Conservation (phyloP, 2,797 vertebrate genomes). For the Phrynocephalus forsythii region DNA sequence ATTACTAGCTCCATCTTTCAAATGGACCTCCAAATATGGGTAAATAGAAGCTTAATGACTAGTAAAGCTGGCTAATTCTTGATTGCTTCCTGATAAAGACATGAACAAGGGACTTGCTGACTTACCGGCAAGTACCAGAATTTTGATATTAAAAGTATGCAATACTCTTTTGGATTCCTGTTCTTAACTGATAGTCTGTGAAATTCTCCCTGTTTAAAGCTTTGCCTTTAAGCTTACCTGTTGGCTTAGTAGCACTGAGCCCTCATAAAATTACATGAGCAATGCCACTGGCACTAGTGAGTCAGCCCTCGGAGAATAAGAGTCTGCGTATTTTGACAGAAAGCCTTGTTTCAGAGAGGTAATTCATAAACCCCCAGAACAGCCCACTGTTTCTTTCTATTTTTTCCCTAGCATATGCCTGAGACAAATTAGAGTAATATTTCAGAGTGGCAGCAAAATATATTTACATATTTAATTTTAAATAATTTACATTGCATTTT, state of each 20-base stretch:
- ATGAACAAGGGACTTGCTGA: no score
- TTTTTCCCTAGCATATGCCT: slow-evolving; percentile 28
- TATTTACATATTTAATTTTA: slow-evolving; percentile 57
- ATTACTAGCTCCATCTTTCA: no score
- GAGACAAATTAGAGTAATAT: slow-evolving; percentile 47
- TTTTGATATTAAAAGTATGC: no score
- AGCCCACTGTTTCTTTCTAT: slow-evolving; percentile 30
- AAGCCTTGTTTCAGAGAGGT: slow-evolving; percentile 19
- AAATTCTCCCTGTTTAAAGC: neutral
- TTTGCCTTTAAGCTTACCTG: slow-evolving; percentile 18
- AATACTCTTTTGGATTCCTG: neutral
- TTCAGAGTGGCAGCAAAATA: slow-evolving; percentile 42
- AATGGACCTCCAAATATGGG: no score
- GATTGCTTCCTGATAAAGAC: no score
- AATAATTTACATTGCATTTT: slow-evolving; percentile 52
- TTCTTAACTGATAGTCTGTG: neutral
- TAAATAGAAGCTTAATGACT: no score
- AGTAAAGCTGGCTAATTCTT: no score
- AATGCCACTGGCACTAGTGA: slow-evolving; percentile 51
- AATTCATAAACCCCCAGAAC: slow-evolving; percentile 41
- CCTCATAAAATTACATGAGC: slow-evolving; percentile 24
- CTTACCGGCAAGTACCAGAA: no score
- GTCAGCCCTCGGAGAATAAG: slow-evolving; percentile 41
- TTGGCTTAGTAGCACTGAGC: slow-evolving; percentile 23
- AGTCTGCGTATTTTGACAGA: slow-evolving; percentile 46